Evolutionary conservation across 2,888 invertebrate species (phyloP).

Genomic region (Scotopteryx bipunctaria): DNA sequence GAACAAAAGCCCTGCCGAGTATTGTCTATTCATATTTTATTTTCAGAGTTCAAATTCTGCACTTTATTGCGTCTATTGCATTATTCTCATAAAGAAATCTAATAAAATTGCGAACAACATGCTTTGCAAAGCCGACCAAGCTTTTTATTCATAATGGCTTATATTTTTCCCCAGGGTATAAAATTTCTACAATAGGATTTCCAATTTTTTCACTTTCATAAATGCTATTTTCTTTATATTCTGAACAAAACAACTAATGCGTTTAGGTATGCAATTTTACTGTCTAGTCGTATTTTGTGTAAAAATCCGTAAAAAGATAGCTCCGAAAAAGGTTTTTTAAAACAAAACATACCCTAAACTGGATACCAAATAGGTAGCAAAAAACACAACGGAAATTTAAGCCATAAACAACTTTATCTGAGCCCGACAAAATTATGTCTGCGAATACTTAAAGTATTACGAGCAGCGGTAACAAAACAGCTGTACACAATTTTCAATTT

Average conservation of each 20-base stretch:
- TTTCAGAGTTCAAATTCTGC: conserved; percentile 19
- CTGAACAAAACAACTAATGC: neutral
- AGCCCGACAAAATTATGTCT: conserved; percentile 30
- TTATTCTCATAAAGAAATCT: conserved; percentile 21
- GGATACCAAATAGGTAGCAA: conserved; percentile 8
- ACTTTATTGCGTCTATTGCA: conserved; percentile 19
- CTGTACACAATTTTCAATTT: conserved; percentile 69
- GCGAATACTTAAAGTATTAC: conserved; percentile 31
- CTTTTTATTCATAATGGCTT: conserved; percentile 16
- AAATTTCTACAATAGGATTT: neutral
- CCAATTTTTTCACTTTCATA: conserved; percentile 5
- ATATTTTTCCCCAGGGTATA: conserved; percentile 4
- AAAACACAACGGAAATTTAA: conserved; percentile 20
- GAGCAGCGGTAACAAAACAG: conserved; percentile 31
- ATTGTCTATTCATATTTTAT: conserved; percentile 26
- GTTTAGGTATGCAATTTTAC: neutral
- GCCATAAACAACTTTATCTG: conserved; percentile 27
- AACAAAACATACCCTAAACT: conserved; percentile 2
- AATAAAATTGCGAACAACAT: conserved; percentile 25
- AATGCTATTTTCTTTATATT: neutral
- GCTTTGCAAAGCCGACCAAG: conserved; percentile 14
- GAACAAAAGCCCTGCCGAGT: conserved; percentile 17
- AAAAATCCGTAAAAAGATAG: neutral
- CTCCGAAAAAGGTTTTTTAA: neutral
- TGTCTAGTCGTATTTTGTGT: neutral